Conservation (phyloP, 2,113 vertebrate genomes). For the Campylomormyrus numenius region DNA sequence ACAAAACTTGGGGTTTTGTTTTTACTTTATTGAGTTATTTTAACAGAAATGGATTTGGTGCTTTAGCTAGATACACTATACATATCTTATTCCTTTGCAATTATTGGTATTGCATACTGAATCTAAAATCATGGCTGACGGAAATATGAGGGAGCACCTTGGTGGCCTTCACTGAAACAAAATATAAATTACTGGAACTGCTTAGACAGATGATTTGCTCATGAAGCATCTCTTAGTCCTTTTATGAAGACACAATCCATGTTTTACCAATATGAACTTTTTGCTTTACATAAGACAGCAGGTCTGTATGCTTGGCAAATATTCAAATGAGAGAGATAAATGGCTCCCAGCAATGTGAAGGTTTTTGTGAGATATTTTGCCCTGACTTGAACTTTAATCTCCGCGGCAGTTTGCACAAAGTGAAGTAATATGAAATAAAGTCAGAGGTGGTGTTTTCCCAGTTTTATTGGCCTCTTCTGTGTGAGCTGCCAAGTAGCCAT, state of each 20-base stretch:
- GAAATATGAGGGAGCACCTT: background rate
- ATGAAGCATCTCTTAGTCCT: background rate
- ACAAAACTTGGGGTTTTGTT: background rate
- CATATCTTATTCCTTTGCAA: background rate
- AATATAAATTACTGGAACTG: background rate
- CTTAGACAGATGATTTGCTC: background rate
- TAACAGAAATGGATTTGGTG: background rate
- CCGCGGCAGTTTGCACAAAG: conserved; percentile 10
- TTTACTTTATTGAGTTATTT: background rate
- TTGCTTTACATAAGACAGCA: background rate
- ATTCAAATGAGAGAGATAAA: conserved; percentile 16
- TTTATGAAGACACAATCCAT: background rate
- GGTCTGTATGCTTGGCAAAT: background rate
- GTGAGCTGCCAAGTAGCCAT: background rate
- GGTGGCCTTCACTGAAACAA: background rate
- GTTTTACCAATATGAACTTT: background rate
- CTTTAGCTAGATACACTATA: background rate
- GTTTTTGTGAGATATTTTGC: background rate
- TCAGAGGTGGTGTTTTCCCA: background rate
- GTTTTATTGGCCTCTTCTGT: background rate
- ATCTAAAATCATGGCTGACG: background rate
- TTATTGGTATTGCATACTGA: background rate
- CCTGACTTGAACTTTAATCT: background rate
- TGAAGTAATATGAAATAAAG: background rate
- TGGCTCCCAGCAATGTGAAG: conserved; percentile 4